phyloP scores from a whole-genome alignment of 2,113 vertebrate genomes.

The Nannospalax galili region DNA sequence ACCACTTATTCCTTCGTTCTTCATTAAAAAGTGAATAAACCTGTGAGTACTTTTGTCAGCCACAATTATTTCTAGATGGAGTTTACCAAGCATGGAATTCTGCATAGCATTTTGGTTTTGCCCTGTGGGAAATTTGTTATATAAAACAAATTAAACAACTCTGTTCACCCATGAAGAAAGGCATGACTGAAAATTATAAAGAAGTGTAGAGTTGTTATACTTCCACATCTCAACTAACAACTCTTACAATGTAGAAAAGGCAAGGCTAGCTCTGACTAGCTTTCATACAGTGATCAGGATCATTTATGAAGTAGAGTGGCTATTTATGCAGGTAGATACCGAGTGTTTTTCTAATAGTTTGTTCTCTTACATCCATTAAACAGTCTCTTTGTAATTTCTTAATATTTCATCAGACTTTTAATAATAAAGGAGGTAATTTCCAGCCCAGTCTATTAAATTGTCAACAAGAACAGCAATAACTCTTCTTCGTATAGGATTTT shows the following conservation, averaged over 20 bases:
- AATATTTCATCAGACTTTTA: slow-evolving; percentile 3
- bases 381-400: neutral
- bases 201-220: neutral
- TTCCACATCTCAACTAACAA: neutral
- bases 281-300: neutral
- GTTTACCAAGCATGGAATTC: slow-evolving; percentile 22
- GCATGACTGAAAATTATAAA: neutral
- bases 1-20: slow-evolving; percentile 28
- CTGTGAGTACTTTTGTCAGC: neutral
- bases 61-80: slow-evolving; percentile 6
- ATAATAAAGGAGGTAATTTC: neutral
- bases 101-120: slow-evolving; percentile 1
- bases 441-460: neutral
- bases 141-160: neutral
- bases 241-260: neutral
- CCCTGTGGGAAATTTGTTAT: slow-evolving; percentile 7
- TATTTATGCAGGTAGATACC: neutral
- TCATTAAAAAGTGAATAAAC: neutral
- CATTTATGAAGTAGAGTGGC: neutral
- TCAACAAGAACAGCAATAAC: neutral
- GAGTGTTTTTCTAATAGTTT: neutral
- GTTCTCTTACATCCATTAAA: neutral
- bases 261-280: neutral
- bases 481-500: neutral
- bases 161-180: neutral